Base-by-base conservation (phyloP, 53 echinoderm and acorn worm genomes). In the Zoroaster sp. region DNA sequence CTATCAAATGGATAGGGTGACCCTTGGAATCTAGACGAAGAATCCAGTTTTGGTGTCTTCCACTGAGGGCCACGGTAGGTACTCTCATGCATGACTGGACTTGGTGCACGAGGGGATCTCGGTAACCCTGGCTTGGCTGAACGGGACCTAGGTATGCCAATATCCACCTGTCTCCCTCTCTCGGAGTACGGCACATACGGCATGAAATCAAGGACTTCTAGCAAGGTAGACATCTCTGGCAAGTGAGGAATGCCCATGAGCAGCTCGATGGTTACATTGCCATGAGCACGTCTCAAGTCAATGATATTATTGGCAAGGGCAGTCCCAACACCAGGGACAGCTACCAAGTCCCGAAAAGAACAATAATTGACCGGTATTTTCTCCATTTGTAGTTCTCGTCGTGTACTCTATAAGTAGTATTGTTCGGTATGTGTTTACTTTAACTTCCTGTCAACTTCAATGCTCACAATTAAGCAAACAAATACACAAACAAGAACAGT, bases 361-460 rank as follows among this genome's bases (percentile, higher is more conserved):
- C 78, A 78, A 18, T 78, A 2, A 18, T 78, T 78, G 59, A 78
- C 53, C 7, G 78, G 78, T 78, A 78, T 18, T 52, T 78, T 78
- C n/a, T 20, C 54, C 55, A 78, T 75, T n/a, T n/a, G n/a, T n/a
- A n/a, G n/a, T n/a, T n/a, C n/a, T n/a, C n/a, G n/a, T n/a, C n/a
- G n/a, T n/a, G n/a, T n/a, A n/a, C 3, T 15, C n/a, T 6, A 6
- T 18, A 18, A 47, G 12, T 31, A 44, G 33, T 18, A 43, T 25
- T 4, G 25, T 43, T 46, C n/a, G n/a, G n/a, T 4, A n/a, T 76
- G 13, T 21, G 37, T 12, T 32, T 53, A n/a, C 5, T 44, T 11
- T 32, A 34, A 5, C 14, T 34, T 2, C 2, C 11, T 52, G 42
- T 23, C 7, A 7, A 3, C 42, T 8, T 20, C 25, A 21, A 43